Evolutionary conservation across 2,888 invertebrate species (phyloP), one percentile per base, ranked within the genome.

Genomic region (Achlya flavicornis): DNA sequence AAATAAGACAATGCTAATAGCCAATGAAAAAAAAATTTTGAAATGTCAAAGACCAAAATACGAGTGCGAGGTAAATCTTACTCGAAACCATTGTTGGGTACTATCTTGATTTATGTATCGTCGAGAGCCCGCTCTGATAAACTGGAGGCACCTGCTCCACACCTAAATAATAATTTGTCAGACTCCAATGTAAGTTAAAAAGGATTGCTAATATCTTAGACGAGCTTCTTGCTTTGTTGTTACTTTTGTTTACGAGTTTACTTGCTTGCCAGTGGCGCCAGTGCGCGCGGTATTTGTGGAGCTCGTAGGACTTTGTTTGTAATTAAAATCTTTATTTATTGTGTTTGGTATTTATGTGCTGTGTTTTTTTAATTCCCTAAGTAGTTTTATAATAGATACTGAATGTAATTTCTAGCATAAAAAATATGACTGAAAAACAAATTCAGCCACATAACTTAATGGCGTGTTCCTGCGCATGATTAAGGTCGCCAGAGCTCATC

Each of bases 151-250:
- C 91, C 91, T 91, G 91, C 85, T 82, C 41, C 41, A 72, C 76
- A 80, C 86, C 85, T 88, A 85, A 91, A 90, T 87, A 88, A 89
- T 91, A 91, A 91, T 91, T 91, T 91, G 90, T 91, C 90, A 90
- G 82, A 83, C 85, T 78, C 81, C 85, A 85, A 87, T 86, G 88
- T 83, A 87, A 89, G 79, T 90, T 89, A 85, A 87, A 90, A 91
- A 90, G 90, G 90, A 91, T 91, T 88, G 90, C 85, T 91, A 90
- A 90, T 91, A 88, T 90, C 87, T 89, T 83, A 88, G 87, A 89
- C 90, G 89, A 89, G 84, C 79, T 87, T 72, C 68, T 65, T 61
- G 48, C 57, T 64, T 53, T 57, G 61, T 64, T 63, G 19, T 60
- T n/a, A 58, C 63, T 57, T 64, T 67, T 67, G 67, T 67, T 67